These are phyloP conservation scores for Scopus umbretta DNA, from an alignment of 2,113 vertebrate species.

Conservation along the genomic window DNA sequence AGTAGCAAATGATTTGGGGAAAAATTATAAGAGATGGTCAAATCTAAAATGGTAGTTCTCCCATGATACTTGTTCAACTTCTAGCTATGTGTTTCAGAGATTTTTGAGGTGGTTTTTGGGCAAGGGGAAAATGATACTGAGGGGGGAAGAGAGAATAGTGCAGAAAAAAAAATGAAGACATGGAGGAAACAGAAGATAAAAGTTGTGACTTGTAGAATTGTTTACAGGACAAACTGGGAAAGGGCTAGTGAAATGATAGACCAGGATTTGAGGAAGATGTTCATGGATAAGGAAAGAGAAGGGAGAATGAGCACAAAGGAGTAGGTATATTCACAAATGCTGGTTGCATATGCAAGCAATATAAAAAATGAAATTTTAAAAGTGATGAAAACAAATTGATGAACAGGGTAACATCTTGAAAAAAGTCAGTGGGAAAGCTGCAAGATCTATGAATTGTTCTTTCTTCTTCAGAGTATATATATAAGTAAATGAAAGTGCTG, in stretches of 20 bases:
- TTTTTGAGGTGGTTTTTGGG: not conserved
- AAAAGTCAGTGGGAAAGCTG: not conserved
- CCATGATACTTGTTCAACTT: not conserved
- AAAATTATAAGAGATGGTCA: not conserved
- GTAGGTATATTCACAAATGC: not conserved
- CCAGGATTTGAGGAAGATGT: not conserved
- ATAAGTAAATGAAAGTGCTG: not conserved
- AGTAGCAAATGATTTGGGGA: not conserved
- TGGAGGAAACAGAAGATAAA: accelerated
- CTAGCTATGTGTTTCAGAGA: not conserved
- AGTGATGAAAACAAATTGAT: not conserved
- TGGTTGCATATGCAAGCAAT: not conserved
- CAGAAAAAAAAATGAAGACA: not conserved
- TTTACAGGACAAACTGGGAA: not conserved
- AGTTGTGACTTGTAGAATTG: not conserved
- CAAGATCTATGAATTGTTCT: not conserved
- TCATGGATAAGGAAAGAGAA: not conserved
- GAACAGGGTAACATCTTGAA: not conserved
- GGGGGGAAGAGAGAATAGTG: not conserved
- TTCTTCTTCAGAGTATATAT: not conserved
- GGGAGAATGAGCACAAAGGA: not conserved
- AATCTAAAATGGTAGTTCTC: not conserved
- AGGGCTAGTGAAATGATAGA: not conserved
- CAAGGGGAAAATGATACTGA: not conserved
- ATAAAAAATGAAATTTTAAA: not conserved